Base-by-base conservation (phyloP, 2,888 invertebrate species). In the Acanthosepion lycidas region DNA sequence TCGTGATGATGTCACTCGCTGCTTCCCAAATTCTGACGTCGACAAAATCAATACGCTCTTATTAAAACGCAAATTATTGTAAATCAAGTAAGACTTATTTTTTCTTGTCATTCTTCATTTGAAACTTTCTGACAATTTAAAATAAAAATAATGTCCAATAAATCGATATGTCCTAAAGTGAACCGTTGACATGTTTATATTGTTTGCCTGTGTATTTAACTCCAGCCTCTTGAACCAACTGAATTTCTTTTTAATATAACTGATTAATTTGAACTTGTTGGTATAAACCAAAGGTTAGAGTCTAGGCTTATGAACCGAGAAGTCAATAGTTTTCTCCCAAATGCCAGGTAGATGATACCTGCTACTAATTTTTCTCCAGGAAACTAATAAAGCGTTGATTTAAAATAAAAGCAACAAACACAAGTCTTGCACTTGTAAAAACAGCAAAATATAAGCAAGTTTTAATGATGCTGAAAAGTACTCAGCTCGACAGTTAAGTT, bases 11-110 rank as follows among this genome's bases (percentile, higher is more conserved):
- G 78, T 78, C 78, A 78, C 78, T 78, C n/a, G 5, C 15, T n/a
- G 15, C 23, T 78, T 78, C n/a, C 15, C 15, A 78, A 78, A 78
- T 78, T n/a, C n/a, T 78, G 78, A 78, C n/a, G 18, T 78, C 78
- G n/a, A 33, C n/a, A 78, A 78, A 12, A 78, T 78, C 78, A 18
- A 78, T 78, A 78, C 15, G 78, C 15, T 78, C 78, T 78, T 78
- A 78, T 78, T 78, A 78, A 78, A 78, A n/a, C n/a, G 78, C n/a
- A 78, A 78, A 78, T 78, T n/a, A 78, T 78, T n/a, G 78, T n/a
- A 12, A n/a, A n/a, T 78, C 78, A 8, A 78, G 9, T 15, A 78
- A 78, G 78, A 33, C 78, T 78, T 78, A 78, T 28, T 78, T 78
- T n/a, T 33, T 15, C 33, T 78, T 78, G 78, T 78, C 78, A 78